Conservation (phyloP, 2,888 invertebrate genomes). For the Drosophila mettleri region DNA sequence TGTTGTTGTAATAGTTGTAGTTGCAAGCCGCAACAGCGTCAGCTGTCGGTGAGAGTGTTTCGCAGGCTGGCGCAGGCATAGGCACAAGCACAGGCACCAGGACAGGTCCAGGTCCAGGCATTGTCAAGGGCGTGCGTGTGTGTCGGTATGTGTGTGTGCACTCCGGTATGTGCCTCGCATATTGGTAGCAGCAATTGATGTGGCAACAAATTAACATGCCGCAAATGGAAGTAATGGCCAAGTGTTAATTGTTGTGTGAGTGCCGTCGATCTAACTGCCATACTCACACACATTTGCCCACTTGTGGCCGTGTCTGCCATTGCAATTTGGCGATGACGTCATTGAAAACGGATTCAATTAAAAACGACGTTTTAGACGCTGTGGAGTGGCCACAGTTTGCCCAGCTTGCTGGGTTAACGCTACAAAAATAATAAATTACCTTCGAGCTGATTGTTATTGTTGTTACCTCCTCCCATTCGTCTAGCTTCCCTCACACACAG, state of each 20-base stretch:
- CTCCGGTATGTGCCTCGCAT: constrained; percentile 65
- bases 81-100: too few relatives aligned
- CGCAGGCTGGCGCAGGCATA: constrained; percentile 36
- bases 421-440: constrained; percentile 62
- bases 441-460: constrained; percentile 42
- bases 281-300: constrained; percentile 22
- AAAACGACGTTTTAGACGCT: background rate
- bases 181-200: constrained; percentile 80
- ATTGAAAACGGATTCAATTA: constrained; percentile 59
- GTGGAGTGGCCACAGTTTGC: background rate
- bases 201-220: constrained; percentile 84
- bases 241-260: constrained; percentile 77
- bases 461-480: constrained; percentile 22
- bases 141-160: constrained; percentile 30
- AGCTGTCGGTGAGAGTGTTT: constrained; percentile 80
- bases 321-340: constrained; percentile 61
- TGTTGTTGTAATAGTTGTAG: constrained; percentile 72
- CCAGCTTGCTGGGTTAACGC: background rate
- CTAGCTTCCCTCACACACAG: constrained; percentile 18
- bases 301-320: constrained; percentile 30
- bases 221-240: constrained; percentile 82
- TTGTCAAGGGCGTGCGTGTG: constrained; percentile 14
- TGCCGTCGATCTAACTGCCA: constrained; percentile 29
- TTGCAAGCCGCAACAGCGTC: constrained; percentile 73
- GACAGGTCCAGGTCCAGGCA: constrained; percentile 25